Evolutionary conservation across 2,888 invertebrate genomes (phyloP).

Genomic region (Tachystola acroxantha): DNA sequence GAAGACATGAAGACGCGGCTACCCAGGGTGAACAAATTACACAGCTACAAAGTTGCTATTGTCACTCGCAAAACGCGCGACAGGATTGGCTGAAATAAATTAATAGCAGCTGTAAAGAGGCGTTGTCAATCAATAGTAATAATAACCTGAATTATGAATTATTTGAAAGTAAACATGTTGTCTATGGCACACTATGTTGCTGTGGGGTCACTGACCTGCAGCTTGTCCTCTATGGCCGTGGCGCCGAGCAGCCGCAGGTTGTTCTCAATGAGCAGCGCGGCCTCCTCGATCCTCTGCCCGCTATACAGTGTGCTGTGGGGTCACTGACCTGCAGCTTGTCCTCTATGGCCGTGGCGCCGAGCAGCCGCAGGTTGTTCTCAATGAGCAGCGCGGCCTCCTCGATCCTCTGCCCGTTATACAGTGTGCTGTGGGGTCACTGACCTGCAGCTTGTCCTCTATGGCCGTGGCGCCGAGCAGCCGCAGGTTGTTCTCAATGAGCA

Average conservation of each 20-base stretch:
- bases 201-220: too few species aligned
- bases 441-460: constrained; percentile 98
- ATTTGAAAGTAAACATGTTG: too few species aligned
- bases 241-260: constrained; percentile 94
- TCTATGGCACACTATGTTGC: constrained; percentile 22
- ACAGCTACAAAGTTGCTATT: too few species aligned
- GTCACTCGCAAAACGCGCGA: too few species aligned
- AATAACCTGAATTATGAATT: too few species aligned
- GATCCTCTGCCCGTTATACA: constrained; percentile 91
- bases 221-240: constrained; percentile 98
- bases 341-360: constrained; percentile 99
- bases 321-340: constrained; percentile 97
- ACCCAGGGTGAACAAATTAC: too few species aligned
- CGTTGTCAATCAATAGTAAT: too few species aligned
- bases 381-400: constrained; percentile 96
- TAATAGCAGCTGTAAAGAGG: too few species aligned
- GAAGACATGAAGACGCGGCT: too few species aligned
- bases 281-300: constrained; percentile 93
- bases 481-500: constrained; percentile 94
- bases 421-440: too few species aligned
- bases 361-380: constrained; percentile 90
- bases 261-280: constrained; percentile 94
- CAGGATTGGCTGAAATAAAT: too few species aligned
- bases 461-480: constrained; percentile 96
- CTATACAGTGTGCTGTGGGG: too few species aligned